Conservation (phyloP, 2,113 vertebrate species). For the Aepyceros melampus region DNA sequence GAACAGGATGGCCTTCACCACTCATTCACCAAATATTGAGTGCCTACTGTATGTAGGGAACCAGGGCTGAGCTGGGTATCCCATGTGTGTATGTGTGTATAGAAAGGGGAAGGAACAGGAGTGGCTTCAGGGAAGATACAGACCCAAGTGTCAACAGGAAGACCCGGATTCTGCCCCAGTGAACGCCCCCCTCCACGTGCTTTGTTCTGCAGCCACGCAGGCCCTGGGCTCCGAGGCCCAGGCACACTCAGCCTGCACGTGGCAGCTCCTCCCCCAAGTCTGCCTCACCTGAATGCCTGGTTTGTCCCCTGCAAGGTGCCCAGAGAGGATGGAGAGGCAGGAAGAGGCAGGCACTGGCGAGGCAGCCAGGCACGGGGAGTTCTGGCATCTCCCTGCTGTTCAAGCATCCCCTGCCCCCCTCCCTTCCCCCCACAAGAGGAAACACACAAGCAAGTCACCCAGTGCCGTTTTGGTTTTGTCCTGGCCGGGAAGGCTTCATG, state of each 20-base stretch:
- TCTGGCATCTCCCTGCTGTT: neutral
- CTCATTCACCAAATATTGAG: neutral
- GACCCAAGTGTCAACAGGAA: neutral
- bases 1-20: neutral
- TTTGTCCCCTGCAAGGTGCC: neutral
- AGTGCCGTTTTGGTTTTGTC: neutral
- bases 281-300: rapidly evolving
- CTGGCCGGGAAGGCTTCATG: neutral
- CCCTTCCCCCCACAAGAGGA: neutral
- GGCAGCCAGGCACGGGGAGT: neutral
- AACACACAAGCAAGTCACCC: neutral
- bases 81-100: neutral
- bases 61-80: neutral
- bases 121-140: neutral
- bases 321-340: neutral
- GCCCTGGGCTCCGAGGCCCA: neutral
- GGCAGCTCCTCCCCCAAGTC: neutral
- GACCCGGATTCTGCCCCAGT: neutral
- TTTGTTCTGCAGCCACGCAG: neutral
- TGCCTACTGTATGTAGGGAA: neutral
- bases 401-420: neutral
- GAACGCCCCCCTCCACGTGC: rapidly evolving
- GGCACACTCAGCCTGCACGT: neutral
- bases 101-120: neutral
- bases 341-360: neutral